Evolutionary conservation across 1,140 invertebrate species (phyloP).

Genomic region (Physella acuta): DNA sequence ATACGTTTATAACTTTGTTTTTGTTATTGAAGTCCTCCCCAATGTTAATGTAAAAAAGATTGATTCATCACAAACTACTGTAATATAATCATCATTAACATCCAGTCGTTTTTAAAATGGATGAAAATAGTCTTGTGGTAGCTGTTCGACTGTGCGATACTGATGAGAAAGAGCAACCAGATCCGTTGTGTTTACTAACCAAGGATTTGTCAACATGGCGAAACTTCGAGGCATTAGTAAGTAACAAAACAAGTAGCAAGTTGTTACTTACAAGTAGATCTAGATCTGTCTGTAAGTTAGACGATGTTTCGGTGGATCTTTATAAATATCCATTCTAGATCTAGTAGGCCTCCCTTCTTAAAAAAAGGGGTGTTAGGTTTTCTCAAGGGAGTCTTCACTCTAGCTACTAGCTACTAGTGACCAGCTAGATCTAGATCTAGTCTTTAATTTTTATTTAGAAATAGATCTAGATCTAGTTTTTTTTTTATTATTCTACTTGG

Average conservation of each 20-base stretch:
- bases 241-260: neutral
- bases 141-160: constrained; percentile 9
- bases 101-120: too few relatives aligned
- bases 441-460: too few relatives aligned
- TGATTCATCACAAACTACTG: neutral
- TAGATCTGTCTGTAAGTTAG: neutral
- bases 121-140: constrained; percentile 3
- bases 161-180: constrained; percentile 11
- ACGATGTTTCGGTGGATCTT: neutral
- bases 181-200: constrained; percentile 1
- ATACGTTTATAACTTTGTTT: neutral
- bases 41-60: too few relatives aligned
- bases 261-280: neutral
- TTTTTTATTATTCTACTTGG: too few relatives aligned
- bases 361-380: neutral
- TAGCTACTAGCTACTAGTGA: neutral
- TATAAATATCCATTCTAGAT: neutral
- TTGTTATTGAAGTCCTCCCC: too few relatives aligned
- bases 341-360: neutral
- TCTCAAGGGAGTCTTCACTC: neutral
- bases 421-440: too few relatives aligned
- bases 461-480: too few relatives aligned
- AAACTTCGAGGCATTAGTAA: constrained; percentile 10
- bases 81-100: neutral
- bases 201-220: constrained; percentile 15